Conservation (phyloP, 2,888 invertebrate species). For the Camponotus fellah region DNA sequence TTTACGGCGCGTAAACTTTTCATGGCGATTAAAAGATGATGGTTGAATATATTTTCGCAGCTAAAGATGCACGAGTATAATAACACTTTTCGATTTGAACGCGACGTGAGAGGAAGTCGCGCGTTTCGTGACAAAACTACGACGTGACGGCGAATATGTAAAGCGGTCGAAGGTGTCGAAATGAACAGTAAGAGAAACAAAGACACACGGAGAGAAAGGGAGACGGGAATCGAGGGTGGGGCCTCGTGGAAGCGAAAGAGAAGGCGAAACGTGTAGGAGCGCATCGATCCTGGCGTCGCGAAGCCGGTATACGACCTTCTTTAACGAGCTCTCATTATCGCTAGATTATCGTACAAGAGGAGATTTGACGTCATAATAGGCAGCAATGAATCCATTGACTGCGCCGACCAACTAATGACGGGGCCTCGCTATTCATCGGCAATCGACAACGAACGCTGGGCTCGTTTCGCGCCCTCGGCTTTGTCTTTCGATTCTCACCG, state of each 20-base stretch:
- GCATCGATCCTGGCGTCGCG: constrained; percentile 69
- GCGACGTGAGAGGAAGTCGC: neutral
- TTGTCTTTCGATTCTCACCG: constrained; percentile 27
- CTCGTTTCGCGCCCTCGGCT: constrained; percentile 42
- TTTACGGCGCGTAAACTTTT: neutral
- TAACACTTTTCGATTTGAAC: neutral
- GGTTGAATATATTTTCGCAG: neutral
- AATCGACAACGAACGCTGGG: constrained; percentile 68
- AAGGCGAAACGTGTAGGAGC: constrained; percentile 60
- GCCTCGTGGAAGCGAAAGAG: constrained; percentile 34
- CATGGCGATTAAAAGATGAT: neutral
- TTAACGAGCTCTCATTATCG: constrained; percentile 83
- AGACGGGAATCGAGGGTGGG: constrained; percentile 2
- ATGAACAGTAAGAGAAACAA: neutral
- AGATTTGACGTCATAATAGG: constrained; percentile 80
- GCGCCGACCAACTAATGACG: constrained; percentile 79
- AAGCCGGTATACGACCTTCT: constrained; percentile 65
- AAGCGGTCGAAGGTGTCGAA: neutral
- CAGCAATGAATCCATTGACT: constrained; percentile 83
- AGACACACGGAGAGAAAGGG: constrained; percentile 1
- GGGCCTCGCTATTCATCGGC: constrained; percentile 79
- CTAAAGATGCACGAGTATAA: neutral
- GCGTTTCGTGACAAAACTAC: neutral
- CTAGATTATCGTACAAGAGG: constrained; percentile 83
- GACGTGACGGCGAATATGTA: constrained; percentile 18